These are phyloP conservation scores for Labeo rohita DNA, from an alignment of 2,113 vertebrate species.

Conservation along the genomic window DNA sequence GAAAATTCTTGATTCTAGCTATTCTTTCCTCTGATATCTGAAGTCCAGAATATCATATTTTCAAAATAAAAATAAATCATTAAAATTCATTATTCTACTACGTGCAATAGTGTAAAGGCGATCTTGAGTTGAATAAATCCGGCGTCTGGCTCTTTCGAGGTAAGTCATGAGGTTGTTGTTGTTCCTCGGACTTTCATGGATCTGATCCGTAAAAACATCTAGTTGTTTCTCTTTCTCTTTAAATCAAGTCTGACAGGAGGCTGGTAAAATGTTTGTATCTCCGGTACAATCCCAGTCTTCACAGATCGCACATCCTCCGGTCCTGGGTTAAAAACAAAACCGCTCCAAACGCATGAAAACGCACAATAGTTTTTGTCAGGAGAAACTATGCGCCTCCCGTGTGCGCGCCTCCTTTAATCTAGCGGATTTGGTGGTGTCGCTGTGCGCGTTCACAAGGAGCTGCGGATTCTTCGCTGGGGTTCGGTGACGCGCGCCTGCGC, in stretches of 20 bases:
- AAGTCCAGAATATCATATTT: neutral
- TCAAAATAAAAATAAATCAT: neutral
- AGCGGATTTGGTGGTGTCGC: constrained; percentile 68
- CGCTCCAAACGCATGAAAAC: neutral
- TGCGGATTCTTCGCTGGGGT: neutral
- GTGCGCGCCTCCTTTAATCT: constrained; percentile 54
- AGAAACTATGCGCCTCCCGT: constrained; percentile 48
- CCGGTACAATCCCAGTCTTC: neutral
- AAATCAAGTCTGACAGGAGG: neutral
- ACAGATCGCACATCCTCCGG: neutral
- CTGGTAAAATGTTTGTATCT: neutral
- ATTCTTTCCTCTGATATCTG: neutral
- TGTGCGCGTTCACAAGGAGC: constrained; percentile 65
- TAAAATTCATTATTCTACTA: neutral
- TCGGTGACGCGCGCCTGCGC: neutral
- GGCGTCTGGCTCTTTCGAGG: neutral
- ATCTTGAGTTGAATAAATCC: neutral
- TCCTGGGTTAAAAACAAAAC: neutral
- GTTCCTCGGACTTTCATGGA: constrained; percentile 28
- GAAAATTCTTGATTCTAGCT: neutral
- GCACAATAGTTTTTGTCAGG: constrained; percentile 28
- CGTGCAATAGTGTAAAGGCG: neutral
- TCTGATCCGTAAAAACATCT: neutral
- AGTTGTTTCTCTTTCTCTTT: neutral
- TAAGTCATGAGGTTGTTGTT: constrained; percentile 25